A percentile compares a stretch with the other conserved stretches of the same genome.
phyloP scores from a whole-genome alignment of 2,888 invertebrate species.

The Chymomyza fuscimana region DNA sequence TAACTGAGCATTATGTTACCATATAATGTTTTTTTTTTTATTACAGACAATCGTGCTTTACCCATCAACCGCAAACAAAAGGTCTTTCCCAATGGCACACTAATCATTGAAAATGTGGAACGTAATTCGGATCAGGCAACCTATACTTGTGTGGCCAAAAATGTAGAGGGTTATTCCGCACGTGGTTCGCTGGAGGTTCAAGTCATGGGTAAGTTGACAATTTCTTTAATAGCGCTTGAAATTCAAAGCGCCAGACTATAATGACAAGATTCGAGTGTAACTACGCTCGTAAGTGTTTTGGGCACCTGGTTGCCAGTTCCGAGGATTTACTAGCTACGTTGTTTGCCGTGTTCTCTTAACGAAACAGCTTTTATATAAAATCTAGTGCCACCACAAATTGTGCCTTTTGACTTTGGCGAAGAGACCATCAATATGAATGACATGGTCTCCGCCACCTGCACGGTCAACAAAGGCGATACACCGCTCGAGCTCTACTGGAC shows the following conservation, averaged over 20 bases:
- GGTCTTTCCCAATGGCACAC: constrained; percentile 94
- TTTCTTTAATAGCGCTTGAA: constrained; percentile 13
- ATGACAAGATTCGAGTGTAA: neutral
- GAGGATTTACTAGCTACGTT: constrained; percentile 52
- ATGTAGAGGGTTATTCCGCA: constrained; percentile 93
- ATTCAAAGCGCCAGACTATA: neutral
- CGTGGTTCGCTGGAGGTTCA: constrained; percentile 93
- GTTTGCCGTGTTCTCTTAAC: constrained; percentile 41
- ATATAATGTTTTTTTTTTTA: neutral
- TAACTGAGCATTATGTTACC: neutral
- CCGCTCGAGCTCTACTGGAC: constrained; percentile 88
- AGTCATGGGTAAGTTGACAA: constrained; percentile 93
- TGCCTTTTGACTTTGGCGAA: constrained; percentile 88
- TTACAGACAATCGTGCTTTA: constrained; percentile 87
- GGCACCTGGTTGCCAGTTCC: neutral
- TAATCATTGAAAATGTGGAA: constrained; percentile 96
- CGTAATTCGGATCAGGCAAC: constrained; percentile 94
- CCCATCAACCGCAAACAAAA: constrained; percentile 97
- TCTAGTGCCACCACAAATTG: constrained; percentile 89
- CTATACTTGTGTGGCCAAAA: constrained; percentile 96
- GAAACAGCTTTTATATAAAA: neutral
- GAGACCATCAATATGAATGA: constrained; percentile 88
- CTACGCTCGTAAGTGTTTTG: neutral
- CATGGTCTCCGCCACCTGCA: constrained; percentile 86
- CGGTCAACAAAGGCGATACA: constrained; percentile 88